Evolutionary conservation across 2,888 invertebrate species (phyloP).

Genomic region (Endomychus coccineus): DNA sequence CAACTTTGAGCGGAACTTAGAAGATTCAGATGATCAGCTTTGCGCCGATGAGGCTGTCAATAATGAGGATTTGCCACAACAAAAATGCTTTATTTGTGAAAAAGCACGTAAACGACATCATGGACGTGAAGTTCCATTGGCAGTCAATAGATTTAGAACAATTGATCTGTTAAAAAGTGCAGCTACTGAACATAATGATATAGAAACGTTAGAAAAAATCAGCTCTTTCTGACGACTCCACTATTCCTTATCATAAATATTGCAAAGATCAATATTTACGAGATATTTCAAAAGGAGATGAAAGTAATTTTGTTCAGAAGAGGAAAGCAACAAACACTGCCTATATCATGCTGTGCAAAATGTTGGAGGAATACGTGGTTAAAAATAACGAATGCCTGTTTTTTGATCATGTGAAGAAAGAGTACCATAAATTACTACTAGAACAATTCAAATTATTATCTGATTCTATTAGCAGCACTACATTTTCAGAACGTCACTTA

Average conservation of each 20-base stretch:
- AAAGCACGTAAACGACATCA: slow-evolving; percentile 7
- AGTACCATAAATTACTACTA: slow-evolving; percentile 22
- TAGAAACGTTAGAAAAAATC: slow-evolving; percentile 9
- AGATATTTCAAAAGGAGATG: slow-evolving; percentile 2
- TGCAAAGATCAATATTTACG: slow-evolving; percentile 9
- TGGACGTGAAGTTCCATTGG: slow-evolving; percentile 7
- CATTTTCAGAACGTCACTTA: slow-evolving; percentile 22
- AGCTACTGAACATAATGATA: slow-evolving; percentile 8
- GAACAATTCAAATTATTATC: slow-evolving; percentile 24
- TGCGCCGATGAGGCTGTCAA: slow-evolving; percentile 3
- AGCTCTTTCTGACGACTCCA: slow-evolving; percentile 3
- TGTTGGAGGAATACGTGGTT: slow-evolving; percentile 24
- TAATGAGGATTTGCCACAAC: slow-evolving; percentile 2
- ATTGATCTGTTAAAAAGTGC: slow-evolving; percentile 9
- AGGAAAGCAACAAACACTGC: slow-evolving; percentile 22
- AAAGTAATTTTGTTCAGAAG: slow-evolving; percentile 12
- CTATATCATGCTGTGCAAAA: slow-evolving; percentile 23
- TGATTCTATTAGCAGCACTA: slow-evolving; percentile 23
- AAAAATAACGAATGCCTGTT: slow-evolving; percentile 28
- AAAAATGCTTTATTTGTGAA: slow-evolving; percentile 8
- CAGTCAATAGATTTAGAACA: slow-evolving; percentile 5
- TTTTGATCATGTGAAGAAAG: slow-evolving; percentile 26
- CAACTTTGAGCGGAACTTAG: slow-evolving; percentile 3
- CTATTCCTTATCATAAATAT: slow-evolving; percentile 9
- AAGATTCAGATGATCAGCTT: slow-evolving; percentile 4